Base-by-base conservation (phyloP, 2,113 vertebrate genomes). In the Festucalex cinctus region DNA sequence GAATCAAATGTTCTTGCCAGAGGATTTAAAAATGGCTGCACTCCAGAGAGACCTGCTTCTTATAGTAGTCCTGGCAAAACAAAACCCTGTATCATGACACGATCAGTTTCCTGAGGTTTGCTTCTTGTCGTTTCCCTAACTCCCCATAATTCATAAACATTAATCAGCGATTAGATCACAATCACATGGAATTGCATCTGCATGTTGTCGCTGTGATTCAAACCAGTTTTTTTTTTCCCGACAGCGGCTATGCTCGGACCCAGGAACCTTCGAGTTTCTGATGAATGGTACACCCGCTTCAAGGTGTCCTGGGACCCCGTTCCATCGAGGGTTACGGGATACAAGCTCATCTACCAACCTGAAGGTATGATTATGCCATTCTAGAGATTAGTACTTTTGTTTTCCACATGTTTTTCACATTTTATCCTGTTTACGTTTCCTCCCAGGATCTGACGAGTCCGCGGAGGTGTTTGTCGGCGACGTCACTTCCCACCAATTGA, bases 281-380 rank as follows among this genome's bases (percentile, higher is more conserved):
- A 99, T 66, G 97, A 99, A 78, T 98, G 96, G 96, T 99, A 98
- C 80, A 99, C 97, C 16, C 93, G 97, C 75, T 99, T 99, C 92
- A 93, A 93, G 73, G 97, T 98, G 68, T 92, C 95, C 70, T 99
- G 97, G 97, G 97, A 99, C 76, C 84, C 95, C 9, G 93, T 93
- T 32, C 94, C 95, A 6, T 94, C 95, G 53, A 94, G 91, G 35
- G 95, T 97, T 75, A 93, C 93, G n/a, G 97, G 97, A 65, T 99
- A 99, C 85, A 98, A 97, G 86, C 90, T 99, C 76, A 90, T 96
- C 3, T 98, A 99, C 76, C 93, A 94, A 69, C 94, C 94, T 60
- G 90, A 89, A 56, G 96, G 97, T 99, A 93, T 76, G 86, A 9
- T 68, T 13, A 9, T 46, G 35, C 37, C 68, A 19, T 65, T 14